phyloP scores from a whole-genome alignment of 2,888 invertebrate genomes.

The Sclerodermus sp. region DNA sequence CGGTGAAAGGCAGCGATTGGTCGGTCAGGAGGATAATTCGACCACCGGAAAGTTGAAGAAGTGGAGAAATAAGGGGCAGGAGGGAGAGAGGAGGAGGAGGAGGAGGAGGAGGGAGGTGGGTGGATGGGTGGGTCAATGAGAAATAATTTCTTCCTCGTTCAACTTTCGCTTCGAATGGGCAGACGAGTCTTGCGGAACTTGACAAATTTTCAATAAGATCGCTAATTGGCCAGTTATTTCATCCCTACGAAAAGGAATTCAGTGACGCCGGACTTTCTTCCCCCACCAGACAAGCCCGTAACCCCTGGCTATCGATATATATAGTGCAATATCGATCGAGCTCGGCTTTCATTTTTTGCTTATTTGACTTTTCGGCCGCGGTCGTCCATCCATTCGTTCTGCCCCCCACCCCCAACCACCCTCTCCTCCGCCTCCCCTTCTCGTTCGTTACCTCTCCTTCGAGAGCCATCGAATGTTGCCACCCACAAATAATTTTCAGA shows the following conservation, averaged over 20 bases:
- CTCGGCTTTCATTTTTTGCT: conserved; percentile 46
- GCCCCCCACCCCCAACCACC: neutral
- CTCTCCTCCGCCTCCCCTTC: conserved; percentile 10
- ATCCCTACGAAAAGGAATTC: conserved; percentile 32
- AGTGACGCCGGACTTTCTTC: conserved; percentile 27
- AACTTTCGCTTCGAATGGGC: neutral
- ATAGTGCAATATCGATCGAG: conserved; percentile 38
- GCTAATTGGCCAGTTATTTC: conserved; percentile 41
- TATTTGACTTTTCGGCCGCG: conserved; percentile 45
- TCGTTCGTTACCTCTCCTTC: conserved; percentile 43
- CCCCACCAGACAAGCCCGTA: conserved; percentile 9
- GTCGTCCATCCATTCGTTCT: conserved; percentile 12
- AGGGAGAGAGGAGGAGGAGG: neutral
- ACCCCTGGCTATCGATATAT: conserved; percentile 39
- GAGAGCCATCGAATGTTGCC: conserved; percentile 41
- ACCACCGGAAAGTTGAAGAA: neutral
- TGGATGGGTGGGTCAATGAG: neutral
- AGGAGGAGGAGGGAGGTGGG: neutral
- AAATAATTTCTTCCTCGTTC: neutral
- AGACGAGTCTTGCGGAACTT: conserved; percentile 25
- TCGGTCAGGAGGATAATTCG: conserved; percentile 1
- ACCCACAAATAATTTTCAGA: conserved; percentile 35
- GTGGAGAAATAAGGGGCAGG: neutral
- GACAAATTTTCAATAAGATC: conserved; percentile 41
- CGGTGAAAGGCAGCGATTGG: neutral